Evolutionary conservation across 2,797 vertebrate genomes (phyloP).

Genomic region (Sebastes matsubarae): DNA sequence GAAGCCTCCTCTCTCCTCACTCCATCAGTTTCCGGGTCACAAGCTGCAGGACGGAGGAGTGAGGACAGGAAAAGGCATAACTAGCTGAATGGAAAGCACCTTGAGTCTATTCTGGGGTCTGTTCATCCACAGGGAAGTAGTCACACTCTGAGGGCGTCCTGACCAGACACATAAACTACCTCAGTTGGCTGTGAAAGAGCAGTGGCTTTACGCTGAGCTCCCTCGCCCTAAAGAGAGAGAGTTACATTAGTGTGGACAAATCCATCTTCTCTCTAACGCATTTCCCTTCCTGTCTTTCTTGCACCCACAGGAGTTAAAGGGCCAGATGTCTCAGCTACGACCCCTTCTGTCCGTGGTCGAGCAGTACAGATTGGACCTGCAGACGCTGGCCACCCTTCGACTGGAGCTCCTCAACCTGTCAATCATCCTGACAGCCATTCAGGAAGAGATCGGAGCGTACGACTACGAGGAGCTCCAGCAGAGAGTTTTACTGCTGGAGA

Average conservation of each 20-base stretch:
- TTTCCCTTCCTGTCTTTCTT: background rate
- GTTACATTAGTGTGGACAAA: background rate
- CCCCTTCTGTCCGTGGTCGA: constrained; percentile 91
- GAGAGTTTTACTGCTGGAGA: constrained; percentile 90
- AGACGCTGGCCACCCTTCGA: constrained; percentile 88
- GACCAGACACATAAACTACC: constrained; percentile 2
- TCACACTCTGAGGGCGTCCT: constrained; percentile 6
- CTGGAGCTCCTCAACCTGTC: constrained; percentile 91
- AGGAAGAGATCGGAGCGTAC: constrained; percentile 92
- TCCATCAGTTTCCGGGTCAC: background rate
- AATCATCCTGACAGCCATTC: constrained; percentile 87
- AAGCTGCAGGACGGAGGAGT: background rate
- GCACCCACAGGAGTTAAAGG: constrained; percentile 88
- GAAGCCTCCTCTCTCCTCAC: constrained; percentile 3
- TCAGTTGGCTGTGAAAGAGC: constrained; percentile 1
- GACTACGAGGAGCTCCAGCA: constrained; percentile 94
- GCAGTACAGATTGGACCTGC: constrained; percentile 91
- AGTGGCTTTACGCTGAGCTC: background rate
- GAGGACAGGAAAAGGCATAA: background rate
- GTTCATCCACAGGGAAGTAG: background rate
- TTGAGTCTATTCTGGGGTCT: background rate
- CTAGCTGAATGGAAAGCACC: constrained; percentile 28
- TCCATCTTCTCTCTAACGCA: background rate
- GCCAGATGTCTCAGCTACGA: constrained; percentile 93
- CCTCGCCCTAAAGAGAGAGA: background rate